Base-by-base conservation (phyloP, 2,888 invertebrate species). In the Andrena dorsata region DNA sequence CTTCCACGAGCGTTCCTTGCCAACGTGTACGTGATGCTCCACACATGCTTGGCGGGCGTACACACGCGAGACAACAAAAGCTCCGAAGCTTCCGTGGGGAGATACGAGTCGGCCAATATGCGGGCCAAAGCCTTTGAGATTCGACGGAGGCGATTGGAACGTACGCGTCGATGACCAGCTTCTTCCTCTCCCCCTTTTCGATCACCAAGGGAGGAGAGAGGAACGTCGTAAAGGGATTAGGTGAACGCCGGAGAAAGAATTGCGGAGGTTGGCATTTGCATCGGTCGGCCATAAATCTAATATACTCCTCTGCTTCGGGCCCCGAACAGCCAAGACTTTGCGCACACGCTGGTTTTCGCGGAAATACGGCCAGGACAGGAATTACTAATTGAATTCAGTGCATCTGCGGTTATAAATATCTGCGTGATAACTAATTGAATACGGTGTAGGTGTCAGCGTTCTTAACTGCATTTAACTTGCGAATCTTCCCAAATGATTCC, bases 51-150 rank as follows among this genome's bases (percentile, higher is more conserved):
- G 30, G 47, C 63, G 49, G 49, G 30, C 68, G n/a, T 53, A 28
- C 66, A 68, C 75, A 23, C 56, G 56, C 56, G 8, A 74, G 79
- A 68, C 82, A 79, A 83, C 85, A 70, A 87, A 87, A 87, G 87
- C 85, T 83, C 70, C 72, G 20, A 16, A 72, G 74, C 77, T 81
- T 85, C 81, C 74, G 23, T 30, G 30, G 78, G 61, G 80, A 82
- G 82, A 86, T 89, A 88, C 74, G 82, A 77, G 84, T 73, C 49
- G 76, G 80, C 89, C 90, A 88, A 89, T 90, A 87, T 81, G 81
- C 85, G 85, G 82, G 80, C 78, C 76, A 90, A 89, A 91, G 87
- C 90, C 90, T 90, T 86, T 81, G 83, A 89, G 87, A 90, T 89
- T 90, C 85, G 84, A 88, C 84, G 74, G 63, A 61, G 81, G 74